Evolutionary conservation across 2,797 vertebrate genomes (phyloP), one percentile per base, ranked within the genome.

Genomic region (Adrianichthys oophorus): DNA sequence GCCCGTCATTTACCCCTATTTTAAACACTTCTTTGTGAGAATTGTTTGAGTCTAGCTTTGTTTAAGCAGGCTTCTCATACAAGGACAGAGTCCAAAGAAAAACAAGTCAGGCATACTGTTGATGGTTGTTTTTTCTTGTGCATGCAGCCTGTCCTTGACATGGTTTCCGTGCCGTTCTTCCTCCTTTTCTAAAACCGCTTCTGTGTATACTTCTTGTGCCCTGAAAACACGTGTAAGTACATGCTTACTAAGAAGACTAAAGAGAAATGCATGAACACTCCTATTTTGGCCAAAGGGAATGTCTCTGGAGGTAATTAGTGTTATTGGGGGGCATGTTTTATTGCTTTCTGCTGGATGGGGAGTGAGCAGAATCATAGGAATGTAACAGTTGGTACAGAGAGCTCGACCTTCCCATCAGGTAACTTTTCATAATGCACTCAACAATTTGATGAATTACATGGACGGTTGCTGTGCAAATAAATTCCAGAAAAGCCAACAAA

Each of bases 281-380:
- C 42, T 52, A 52, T 68, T 64, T 56, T 49, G 43, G 64, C 75
- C 65, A 79, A 47, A 74, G 86, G 79, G 84, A 89, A 89, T 84
- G 79, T 82, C 84, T 86, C 85, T 90, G 87, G 81, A 88, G 85
- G 81, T 88, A 87, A 90, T 90, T 87, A 90, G 85, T 84, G 87
- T 87, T 85, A 83, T 84, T 86, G 79, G 80, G 32, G 70, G 72
- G 72, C 75, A 76, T 76, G 76, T 83, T 89, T 88, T 85, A 86
- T 84, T 83, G 78, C 78, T 65, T 79, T 72, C 44, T 80, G 79
- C 70, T 83, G 83, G 71, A 83, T 74, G 72, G 74, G 80, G 79
- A 86, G 84, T 72, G 80, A 87, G 79, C 80, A 73, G 66, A 67
- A 75, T 65, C 65, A 61, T 60, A 80, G 78, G 81, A 89, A 87